Percentiles rank a stretch among this genome's conserved stretches.
phyloP scores from a whole-genome alignment of 2,888 invertebrate genomes.

The Hyppa rectilinea region DNA sequence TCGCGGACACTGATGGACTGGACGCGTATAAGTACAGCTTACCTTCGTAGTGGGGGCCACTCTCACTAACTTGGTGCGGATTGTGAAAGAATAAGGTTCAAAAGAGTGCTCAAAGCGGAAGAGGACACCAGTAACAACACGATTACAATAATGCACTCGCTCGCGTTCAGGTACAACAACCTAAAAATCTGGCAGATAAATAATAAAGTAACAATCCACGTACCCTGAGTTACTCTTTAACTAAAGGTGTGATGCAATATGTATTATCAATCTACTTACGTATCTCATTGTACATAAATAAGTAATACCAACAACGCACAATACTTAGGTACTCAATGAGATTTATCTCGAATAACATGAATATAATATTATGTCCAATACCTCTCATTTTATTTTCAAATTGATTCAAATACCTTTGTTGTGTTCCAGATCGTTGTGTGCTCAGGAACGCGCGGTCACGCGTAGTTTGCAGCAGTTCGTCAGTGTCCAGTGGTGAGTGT shows the following conservation, averaged over 20 bases:
- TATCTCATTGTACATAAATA: slow-evolving; percentile 10
- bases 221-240: background rate
- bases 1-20: background rate
- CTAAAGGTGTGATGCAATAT: background rate
- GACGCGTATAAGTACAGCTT: too few relatives aligned
- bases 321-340: background rate
- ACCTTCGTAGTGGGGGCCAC: background rate
- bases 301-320: background rate
- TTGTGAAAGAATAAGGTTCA: slow-evolving; percentile 5
- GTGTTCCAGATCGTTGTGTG: slow-evolving; percentile 52
- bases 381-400: slow-evolving; percentile 49
- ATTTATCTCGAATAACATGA: slow-evolving; percentile 26
- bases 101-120: background rate
- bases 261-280: slow-evolving; percentile 7
- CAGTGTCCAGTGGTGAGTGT: slow-evolving; percentile 41
- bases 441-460: background rate
- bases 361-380: slow-evolving; percentile 19
- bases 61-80: background rate
- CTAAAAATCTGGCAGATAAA: background rate
- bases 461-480: slow-evolving; percentile 8
- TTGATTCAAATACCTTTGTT: slow-evolving; percentile 38
- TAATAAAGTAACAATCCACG: background rate
- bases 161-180: too few relatives aligned
- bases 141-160: slow-evolving; percentile 17
- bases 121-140: background rate